Evolutionary conservation across 2,113 vertebrate species (phyloP), one percentile per base, ranked within the genome.

Genomic region (Microcebus ravelobensis): DNA sequence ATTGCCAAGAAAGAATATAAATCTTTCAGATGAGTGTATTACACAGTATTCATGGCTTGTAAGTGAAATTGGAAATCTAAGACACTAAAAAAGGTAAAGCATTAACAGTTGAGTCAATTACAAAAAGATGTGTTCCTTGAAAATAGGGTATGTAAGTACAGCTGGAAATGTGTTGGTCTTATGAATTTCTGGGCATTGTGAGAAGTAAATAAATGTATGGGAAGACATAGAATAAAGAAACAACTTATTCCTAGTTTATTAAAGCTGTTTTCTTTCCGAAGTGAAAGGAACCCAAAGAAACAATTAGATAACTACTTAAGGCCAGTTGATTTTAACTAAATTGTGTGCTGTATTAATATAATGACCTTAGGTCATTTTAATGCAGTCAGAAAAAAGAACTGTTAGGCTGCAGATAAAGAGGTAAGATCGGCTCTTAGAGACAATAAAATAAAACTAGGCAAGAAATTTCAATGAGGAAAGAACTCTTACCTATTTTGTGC

Each of bases 51-150:
- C 86, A 76, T 77, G 34, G 39, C 13, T 25, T 34, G 0, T 87
- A 96, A 95, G 25, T 93, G 68, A 94, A 95, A 95, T 29, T 89
- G 90, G 15, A 94, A 45, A 15, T 86, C 59, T 80, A 73, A 97
- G 93, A 71, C 50, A 65, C n/a, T 79, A 55, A 93, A 92, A 73
- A 17, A 94, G 65, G n/a, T 83, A 94, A 83, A 74, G 11, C 34
- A 85, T 57, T 94, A 77, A 65, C 25, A 65, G n/a, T 73, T 63
- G 67, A 96, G 48, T 97, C 84, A 84, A 90, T 82, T 95, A 92
- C 5, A 87, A 79, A 42, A 82, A 11, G n/a, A 48, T 70, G 23
- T 82, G 27, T 71, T 88, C 57, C 50, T 63, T 83, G 50, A 83
- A 97, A 95, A 90, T 81, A 52, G 68, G 1, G 23, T 70, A 50